Evolutionary conservation across 2,113 vertebrate species (phyloP).

Genomic region (Piprites chloris): DNA sequence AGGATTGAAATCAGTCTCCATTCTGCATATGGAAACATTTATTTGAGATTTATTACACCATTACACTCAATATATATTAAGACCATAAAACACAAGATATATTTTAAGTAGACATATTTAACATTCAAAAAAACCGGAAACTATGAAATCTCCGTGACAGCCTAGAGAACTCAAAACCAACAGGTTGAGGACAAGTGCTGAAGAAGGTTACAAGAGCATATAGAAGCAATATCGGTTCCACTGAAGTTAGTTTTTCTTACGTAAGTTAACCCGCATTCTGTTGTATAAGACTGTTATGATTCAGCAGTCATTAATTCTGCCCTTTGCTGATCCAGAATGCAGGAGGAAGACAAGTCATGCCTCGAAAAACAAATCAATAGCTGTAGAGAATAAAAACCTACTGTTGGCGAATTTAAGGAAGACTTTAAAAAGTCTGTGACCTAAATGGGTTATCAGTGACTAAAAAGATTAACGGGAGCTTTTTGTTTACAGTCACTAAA

Average conservation of each 20-base stretch:
- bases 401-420: background rate
- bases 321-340: background rate
- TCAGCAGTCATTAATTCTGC: background rate
- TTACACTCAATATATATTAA: background rate
- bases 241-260: background rate
- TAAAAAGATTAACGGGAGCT: background rate
- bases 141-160: background rate
- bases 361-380: background rate
- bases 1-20: slow-evolving; percentile 87
- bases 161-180: background rate
- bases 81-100: background rate
- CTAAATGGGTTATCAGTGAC: background rate
- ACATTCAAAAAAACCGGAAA: background rate
- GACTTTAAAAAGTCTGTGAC: background rate
- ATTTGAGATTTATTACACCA: background rate
- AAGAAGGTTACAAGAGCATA: background rate
- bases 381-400: background rate
- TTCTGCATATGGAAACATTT: slow-evolving; percentile 67
- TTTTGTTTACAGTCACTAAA: background rate
- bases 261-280: background rate
- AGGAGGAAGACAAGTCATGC: background rate
- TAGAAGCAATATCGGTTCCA: background rate
- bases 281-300: background rate
- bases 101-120: background rate
- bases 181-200: background rate